phyloP scores from a whole-genome alignment of 1,140 invertebrate genomes.

The Thalassaphorura encarpata region DNA sequence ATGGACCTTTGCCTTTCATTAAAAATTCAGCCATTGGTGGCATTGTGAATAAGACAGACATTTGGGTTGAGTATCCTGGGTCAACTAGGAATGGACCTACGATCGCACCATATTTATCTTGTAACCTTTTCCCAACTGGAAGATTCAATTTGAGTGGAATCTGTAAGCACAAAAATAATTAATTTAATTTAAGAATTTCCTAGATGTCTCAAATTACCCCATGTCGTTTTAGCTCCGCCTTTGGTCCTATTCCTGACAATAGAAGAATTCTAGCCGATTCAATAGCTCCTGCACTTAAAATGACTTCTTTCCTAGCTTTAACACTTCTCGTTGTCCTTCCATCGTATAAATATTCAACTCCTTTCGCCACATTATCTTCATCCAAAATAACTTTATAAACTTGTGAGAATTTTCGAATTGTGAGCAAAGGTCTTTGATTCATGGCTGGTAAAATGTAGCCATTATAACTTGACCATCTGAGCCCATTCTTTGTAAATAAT shows the following conservation, averaged over 20 bases:
- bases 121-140: slow-evolving; percentile 23
- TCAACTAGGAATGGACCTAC: slow-evolving; percentile 25
- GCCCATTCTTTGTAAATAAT: slow-evolving; percentile 16
- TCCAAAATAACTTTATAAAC: slow-evolving; percentile 18
- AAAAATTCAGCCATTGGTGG: slow-evolving; percentile 2
- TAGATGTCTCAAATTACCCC: slow-evolving; percentile 11
- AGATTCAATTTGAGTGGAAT: slow-evolving; percentile 11
- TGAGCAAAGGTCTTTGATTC: slow-evolving; percentile 8
- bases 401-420: slow-evolving; percentile 23
- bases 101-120: slow-evolving; percentile 27
- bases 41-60: slow-evolving; percentile 15
- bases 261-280: slow-evolving; percentile 22
- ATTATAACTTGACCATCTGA: slow-evolving; percentile 15
- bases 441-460: slow-evolving; percentile 19
- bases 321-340: slow-evolving; percentile 9
- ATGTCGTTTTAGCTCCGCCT: slow-evolving; percentile 13
- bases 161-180: not conserved
- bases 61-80: slow-evolving; percentile 15
- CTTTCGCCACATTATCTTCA: slow-evolving; percentile 18
- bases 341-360: slow-evolving; percentile 24
- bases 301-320: slow-evolving; percentile 23
- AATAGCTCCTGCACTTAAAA: slow-evolving; percentile 25
- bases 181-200: not conserved
- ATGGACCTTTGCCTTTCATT: slow-evolving; percentile 9
- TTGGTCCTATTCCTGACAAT: slow-evolving; percentile 26